Base-by-base conservation (phyloP, 2,888 invertebrate species). In the Auanema sp. region DNA sequence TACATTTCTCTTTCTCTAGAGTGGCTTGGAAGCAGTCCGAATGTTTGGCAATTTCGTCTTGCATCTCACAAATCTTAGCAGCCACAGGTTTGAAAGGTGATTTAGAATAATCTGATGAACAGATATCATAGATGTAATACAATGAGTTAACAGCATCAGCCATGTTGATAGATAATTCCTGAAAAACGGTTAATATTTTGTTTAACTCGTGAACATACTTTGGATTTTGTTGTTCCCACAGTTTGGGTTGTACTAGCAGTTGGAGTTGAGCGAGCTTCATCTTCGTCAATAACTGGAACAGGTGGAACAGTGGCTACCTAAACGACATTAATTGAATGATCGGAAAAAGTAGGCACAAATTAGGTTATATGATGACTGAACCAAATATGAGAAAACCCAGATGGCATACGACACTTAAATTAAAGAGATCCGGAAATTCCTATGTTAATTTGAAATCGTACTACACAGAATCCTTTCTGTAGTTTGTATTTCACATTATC, bases 21-120 rank as follows among this genome's bases (percentile, higher is more conserved):
- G 75, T 73, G 51, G 68, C 68, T 64, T 74, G 68, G 60, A 73
- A 79, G 58, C 79, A 79, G 33, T 77, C 72, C 23, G 68, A 65
- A 63, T 71, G 71, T 25, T 71, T 69, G 44, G 66, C 67, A 23
- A 77, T 71, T 16, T 71, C 72, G 25, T 79, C 77, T 43, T 69
- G 66, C 52, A 69, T 66, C 10, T 54, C 61, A 64, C 79, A 79
- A 33, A 79, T 68, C n/a, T 59, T 60, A 6, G 64, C 60, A 24
- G 67, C 67, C 0, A 60, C 24, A 2, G 65, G 42, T 40, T 62
- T 62, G 47, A 69, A 73, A 24, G 69, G 67, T 60, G 67, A 66
- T 12, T 65, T 40, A 10, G 67, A 62, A 52, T 65, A 66, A 57
- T 72, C 67, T 43, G 75, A 66, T 4, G 72, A 75, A 57, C 71